Percentiles rank a stretch among this genome's conserved stretches.
These are phyloP conservation scores for Tachysurus vachellii DNA, from an alignment of 2,113 vertebrate species.

Conservation along the genomic window DNA sequence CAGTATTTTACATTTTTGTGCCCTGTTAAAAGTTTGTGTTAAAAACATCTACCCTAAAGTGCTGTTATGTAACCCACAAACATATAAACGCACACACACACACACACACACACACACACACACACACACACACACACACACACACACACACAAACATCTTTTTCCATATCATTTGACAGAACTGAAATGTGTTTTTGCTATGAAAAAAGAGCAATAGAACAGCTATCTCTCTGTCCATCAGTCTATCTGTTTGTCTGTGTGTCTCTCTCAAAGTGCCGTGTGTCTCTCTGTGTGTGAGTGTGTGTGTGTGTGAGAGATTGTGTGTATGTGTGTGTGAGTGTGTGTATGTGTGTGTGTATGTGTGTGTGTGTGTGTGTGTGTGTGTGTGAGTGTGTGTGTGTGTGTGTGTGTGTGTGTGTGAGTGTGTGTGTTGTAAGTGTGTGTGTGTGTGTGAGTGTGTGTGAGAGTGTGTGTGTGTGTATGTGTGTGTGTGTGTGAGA, in stretches of 20 bases:
- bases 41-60: conserved; percentile 48
- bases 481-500: too few species aligned
- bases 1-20: conserved; percentile 23
- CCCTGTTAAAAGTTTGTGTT: conserved; percentile 40
- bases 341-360: background rate
- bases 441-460: too few species aligned
- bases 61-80: conserved; percentile 40
- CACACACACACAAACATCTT: background rate
- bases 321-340: background rate
- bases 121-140: conserved; percentile 11
- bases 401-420: background rate
- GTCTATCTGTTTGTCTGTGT: background rate
- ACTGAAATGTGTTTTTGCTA: background rate
- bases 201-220: background rate
- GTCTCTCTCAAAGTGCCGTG: background rate
- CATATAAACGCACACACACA: background rate
- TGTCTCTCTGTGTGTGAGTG: background rate
- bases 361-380: background rate
- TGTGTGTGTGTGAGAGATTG: background rate
- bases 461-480: too few species aligned
- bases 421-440: background rate
- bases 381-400: background rate
- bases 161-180: background rate
- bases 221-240: background rate
- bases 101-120: conserved; percentile 8